A percentile compares a stretch with the other conserved stretches of the same genome.
Evolutionary conservation across 2,113 vertebrate species (phyloP).

Genomic region (Conger conger): DNA sequence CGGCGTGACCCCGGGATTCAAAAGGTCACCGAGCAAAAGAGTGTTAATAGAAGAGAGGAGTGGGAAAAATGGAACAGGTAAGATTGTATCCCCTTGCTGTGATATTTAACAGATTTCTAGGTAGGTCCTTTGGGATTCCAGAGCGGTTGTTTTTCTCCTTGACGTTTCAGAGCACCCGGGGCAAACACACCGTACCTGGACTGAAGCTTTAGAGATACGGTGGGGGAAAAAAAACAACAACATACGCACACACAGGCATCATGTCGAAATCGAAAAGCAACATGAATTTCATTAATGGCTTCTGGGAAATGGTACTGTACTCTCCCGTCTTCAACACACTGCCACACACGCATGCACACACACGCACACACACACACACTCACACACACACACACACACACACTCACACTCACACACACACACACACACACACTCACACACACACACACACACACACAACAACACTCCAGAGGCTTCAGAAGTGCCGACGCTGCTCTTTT

Average conservation of each 20-base stretch:
- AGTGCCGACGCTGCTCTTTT: slow-evolving; percentile 37
- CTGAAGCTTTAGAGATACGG: slow-evolving; percentile 43
- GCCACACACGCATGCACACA: slow-evolving; percentile 26
- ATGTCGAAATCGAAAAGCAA: too few species aligned
- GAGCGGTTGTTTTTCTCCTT: slow-evolving; percentile 27
- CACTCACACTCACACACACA: not conserved
- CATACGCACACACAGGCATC: slow-evolving; percentile 25
- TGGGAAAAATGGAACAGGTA: slow-evolving; percentile 37
- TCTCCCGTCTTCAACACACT: not conserved
- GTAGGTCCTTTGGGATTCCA: slow-evolving; percentile 38
- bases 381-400: slow-evolving; percentile 22
- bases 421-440: slow-evolving; percentile 6
- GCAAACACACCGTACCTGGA: slow-evolving; percentile 30
- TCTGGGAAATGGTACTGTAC: too few species aligned
- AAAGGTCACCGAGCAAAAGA: not conserved
- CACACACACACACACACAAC: slow-evolving; percentile 1
- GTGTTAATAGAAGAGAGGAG: not conserved
- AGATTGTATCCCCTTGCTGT: slow-evolving; percentile 48
- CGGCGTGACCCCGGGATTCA: not conserved
- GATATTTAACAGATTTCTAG: slow-evolving; percentile 41
- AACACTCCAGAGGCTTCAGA: slow-evolving; percentile 16
- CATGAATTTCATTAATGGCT: too few species aligned
- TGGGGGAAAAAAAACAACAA: slow-evolving; percentile 21
- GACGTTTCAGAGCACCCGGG: not conserved
- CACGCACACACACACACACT: not conserved